Evolutionary conservation across 2,888 invertebrate species (phyloP).

Genomic region (Drosophila multiciliata): DNA sequence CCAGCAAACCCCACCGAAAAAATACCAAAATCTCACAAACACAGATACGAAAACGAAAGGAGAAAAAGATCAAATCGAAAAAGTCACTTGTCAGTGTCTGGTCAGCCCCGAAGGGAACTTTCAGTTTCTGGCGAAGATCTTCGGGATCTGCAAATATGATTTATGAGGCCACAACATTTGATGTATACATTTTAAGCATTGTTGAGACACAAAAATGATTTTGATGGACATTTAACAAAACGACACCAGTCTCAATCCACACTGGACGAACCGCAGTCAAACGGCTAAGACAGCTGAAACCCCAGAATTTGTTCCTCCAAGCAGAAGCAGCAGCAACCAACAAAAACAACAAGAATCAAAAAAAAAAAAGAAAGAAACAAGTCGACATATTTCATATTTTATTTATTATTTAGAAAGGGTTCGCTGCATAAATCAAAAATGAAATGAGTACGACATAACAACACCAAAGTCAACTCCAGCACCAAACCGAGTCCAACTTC

Average conservation of each 20-base stretch:
- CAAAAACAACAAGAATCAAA: constrained; percentile 5
- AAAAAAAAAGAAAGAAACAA: constrained; percentile 37
- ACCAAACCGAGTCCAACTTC: constrained; percentile 24
- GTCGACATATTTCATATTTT: constrained; percentile 82
- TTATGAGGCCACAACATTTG: constrained; percentile 69
- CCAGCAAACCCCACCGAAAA: constrained; percentile 45
- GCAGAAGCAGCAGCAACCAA: constrained; percentile 4
- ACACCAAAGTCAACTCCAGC: constrained; percentile 62
- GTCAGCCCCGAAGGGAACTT: constrained; percentile 33
- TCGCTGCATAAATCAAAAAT: constrained; percentile 82
- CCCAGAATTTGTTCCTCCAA: constrained; percentile 36
- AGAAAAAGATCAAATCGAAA: constrained; percentile 33
- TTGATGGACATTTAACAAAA: constrained; percentile 83
- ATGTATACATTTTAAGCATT: constrained; percentile 76
- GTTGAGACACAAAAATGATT: constrained; percentile 77
- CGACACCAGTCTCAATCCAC: constrained; percentile 68
- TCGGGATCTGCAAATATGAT: constrained; percentile 61
- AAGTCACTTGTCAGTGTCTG: constrained; percentile 50
- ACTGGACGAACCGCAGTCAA: constrained; percentile 11
- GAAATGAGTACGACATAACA: constrained; percentile 79
- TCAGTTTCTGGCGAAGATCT: constrained; percentile 42
- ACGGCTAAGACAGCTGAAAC: constrained; percentile 22
- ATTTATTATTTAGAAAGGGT: constrained; percentile 82
- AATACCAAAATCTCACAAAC: neutral
- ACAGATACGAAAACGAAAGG: constrained; percentile 1